These are phyloP conservation scores for Meriones psammophilus DNA, from an alignment of 2,797 vertebrate species.

Conservation along the genomic window DNA sequence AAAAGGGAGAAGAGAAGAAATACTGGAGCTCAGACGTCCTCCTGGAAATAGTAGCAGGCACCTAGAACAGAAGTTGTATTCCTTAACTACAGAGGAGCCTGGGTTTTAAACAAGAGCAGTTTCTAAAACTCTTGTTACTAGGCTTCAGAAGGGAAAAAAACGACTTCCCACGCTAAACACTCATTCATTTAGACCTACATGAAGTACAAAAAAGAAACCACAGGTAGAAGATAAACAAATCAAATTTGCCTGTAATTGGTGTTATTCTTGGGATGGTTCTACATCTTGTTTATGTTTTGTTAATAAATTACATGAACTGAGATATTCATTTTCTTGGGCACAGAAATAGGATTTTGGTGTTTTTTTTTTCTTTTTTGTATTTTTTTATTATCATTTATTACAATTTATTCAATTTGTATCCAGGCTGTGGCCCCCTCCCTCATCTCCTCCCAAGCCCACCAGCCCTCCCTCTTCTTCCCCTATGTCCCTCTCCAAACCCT, in stretches of 20 bases:
- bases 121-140: neutral
- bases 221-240: neutral
- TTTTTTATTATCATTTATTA: too few species aligned
- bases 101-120: neutral
- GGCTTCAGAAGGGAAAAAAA: neutral
- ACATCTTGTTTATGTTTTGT: neutral
- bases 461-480: too few species aligned
- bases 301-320: neutral
- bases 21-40: neutral
- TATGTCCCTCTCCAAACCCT: too few species aligned
- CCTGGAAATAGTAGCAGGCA: neutral
- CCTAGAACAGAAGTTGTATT: neutral
- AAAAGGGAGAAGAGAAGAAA: neutral
- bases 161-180: neutral
- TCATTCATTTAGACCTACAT: neutral
- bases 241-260: neutral
- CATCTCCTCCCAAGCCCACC: too few species aligned
- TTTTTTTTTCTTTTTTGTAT: too few species aligned
- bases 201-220: neutral
- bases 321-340: neutral
- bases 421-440: too few species aligned
- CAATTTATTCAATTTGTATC: too few species aligned
- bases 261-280: neutral
- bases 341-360: neutral
- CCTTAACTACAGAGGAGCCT: neutral